Evolutionary conservation across 2,797 vertebrate species (phyloP), one percentile per base, ranked within the genome.

Genomic region (Hyperoplus immaculatus): DNA sequence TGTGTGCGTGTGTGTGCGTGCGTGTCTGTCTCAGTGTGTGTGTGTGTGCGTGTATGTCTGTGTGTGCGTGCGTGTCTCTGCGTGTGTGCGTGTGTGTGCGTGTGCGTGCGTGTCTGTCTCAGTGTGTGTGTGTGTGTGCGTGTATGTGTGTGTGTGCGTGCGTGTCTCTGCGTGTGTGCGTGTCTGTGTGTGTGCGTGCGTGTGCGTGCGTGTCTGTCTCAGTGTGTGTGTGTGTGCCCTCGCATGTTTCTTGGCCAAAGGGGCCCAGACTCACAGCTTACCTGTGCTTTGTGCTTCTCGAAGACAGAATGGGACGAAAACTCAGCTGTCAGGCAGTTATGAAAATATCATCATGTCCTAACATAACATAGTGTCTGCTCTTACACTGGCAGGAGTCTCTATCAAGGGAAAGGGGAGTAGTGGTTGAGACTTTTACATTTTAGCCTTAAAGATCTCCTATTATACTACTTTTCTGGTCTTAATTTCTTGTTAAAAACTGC

Each of bases 61-160:
- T 89, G 79, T 84, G 92, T 89, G 89, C 93, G 95, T 95, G 90
- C 89, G 89, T 93, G 95, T 95, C n/a, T n/a, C n/a, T n/a, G n/a
- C n/a, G 90, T 97, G 95, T 97, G 96, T 94, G 87, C 2, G 82
- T 89, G 79, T 84, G 92, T 89, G 89, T 93, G 94, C 95, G 90
- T 97, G 95, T 97, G 96, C n/a, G n/a, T n/a, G n/a, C n/a, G n/a
- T n/a, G n/a, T n/a, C n/a, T n/a, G n/a, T n/a, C n/a, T n/a, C n/a
- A n/a, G 89, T 93, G 95, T 95, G 90, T 89, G 89, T 93, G 95
- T 95, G 90, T 97, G 95, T 97, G 96, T 94, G 87, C 2, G 82
- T 89, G 79, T 84, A 92, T 89, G 89, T 93, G 94, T 95, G 90
- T 97, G 95, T 97, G 96, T n/a, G n/a, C n/a, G n/a, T n/a, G n/a